Evolutionary conservation across 2,888 invertebrate species (phyloP), one percentile per base, ranked within the genome.

Genomic region (Morpho helenor): DNA sequence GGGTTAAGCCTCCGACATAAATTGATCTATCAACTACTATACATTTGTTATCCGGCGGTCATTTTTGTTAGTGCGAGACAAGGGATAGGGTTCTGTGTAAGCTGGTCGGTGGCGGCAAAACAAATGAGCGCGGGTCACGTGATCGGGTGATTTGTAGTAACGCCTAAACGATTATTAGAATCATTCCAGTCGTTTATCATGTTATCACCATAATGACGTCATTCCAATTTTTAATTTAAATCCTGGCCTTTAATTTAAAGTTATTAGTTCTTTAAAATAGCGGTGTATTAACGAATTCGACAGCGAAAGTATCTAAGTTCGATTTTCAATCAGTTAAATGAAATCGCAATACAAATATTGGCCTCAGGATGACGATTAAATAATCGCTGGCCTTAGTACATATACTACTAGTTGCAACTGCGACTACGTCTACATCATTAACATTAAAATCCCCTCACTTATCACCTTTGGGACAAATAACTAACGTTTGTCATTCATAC

Each of bases 191-290:
- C 31, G 31, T 31, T 87, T 84, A 80, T 88, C 84, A 87, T 87
- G 82, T 87, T 84, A 81, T 82, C 87, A 87, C 87, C 84, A 86
- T 79, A 86, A 86, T 87, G 85, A 79, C 80, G 83, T 86, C 80
- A 79, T 83, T 80, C 77, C 71, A 76, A 78, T 78, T 70, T 74
- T 65, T 72, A 77, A 78, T 77, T 75, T 69, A 71, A 74, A 66
- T 47, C 55, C 16, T 16, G 31, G 47, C 22, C 9, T 10, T 49
- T 10, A 62, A 62, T 71, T 68, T 48, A 56, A 56, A 66, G 64
- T 58, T 16, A 16, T 16, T 63, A 60, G 60, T 48, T 41, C 46
- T 31, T 31, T 31, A 31, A 31, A 31, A 0, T 31, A 31, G 31
- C 31, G 31, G 3, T 3, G 31, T 5, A 31, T 31, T 31, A 3